Evolutionary conservation across 2,797 vertebrate genomes (phyloP).

Genomic region (Sandelia bainsii): DNA sequence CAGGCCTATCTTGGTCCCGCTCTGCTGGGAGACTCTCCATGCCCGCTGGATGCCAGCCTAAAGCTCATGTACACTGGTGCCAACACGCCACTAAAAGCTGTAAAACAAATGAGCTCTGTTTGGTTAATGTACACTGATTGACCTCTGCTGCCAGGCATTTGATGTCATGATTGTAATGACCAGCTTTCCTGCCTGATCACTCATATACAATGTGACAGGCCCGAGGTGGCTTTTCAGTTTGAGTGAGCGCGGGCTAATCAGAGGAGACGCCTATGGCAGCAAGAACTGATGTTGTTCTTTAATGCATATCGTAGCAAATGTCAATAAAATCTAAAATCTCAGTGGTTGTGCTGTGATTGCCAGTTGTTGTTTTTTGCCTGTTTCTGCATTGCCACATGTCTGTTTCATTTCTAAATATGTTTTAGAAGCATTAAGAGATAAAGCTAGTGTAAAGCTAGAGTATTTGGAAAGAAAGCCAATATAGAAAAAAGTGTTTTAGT

Average conservation of each 20-base stretch:
- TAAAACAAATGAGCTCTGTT: slow-evolving; percentile 83
- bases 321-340: not conserved
- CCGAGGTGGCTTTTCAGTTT: slow-evolving; percentile 62
- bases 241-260: slow-evolving; percentile 64
- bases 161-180: slow-evolving; percentile 80
- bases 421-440: not conserved
- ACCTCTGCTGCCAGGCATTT: slow-evolving; percentile 78
- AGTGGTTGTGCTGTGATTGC: not conserved
- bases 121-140: slow-evolving; percentile 81
- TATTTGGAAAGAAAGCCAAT: not conserved
- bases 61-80: slow-evolving; percentile 66
- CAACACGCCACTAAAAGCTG: slow-evolving; percentile 81
- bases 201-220: slow-evolving; percentile 67
- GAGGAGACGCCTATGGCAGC: slow-evolving; percentile 42
- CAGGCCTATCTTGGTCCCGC: slow-evolving; percentile 55
- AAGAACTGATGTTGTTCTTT: slow-evolving; percentile 10
- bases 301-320: slow-evolving; percentile 11
- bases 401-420: not conserved
- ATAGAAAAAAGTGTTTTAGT: not conserved
- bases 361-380: not conserved
- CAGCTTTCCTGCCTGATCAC: slow-evolving; percentile 65
- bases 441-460: not conserved
- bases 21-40: slow-evolving; percentile 65
- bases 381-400: not conserved
- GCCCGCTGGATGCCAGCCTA: slow-evolving; percentile 80